Percentiles rank a stretch among this genome's conserved stretches.
These are phyloP conservation scores for Mastigias papua DNA, from an alignment of 30 jellyfish, hydroid and myxozoan genomes.

Conservation along the genomic window DNA sequence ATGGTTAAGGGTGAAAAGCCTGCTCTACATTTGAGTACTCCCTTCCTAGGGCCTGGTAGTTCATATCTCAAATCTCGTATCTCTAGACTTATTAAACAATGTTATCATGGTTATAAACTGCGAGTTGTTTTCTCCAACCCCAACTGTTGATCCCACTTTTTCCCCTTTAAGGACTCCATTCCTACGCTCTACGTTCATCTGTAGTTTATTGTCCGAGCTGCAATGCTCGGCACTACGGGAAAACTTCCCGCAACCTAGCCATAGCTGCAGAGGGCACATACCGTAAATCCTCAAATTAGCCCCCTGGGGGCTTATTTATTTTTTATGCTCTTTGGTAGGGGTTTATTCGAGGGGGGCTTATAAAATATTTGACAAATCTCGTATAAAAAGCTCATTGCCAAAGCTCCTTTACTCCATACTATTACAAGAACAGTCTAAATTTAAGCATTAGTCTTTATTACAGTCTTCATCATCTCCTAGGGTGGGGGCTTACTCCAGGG, in stretches of 20 bases:
- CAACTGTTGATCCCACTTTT: neutral
- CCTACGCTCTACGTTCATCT: neutral
- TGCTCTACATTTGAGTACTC: neutral
- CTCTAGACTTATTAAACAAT: neutral
- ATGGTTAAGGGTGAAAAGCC: neutral
- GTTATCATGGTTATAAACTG: neutral
- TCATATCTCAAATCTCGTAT: neutral
- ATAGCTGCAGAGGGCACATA: slow-evolving; percentile 9
- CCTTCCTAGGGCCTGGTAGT: slow-evolving; percentile 11
- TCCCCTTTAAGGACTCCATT: slow-evolving; percentile 3
- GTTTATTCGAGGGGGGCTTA: too few relatives aligned
- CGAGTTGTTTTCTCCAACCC: neutral
- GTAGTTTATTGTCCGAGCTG: slow-evolving; percentile 16
- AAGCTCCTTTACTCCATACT: too few relatives aligned
- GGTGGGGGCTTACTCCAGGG: too few relatives aligned
- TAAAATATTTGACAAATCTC: too few relatives aligned
- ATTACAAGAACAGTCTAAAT: too few relatives aligned
- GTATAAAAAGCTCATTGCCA: too few relatives aligned
- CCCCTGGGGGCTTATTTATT: too few relatives aligned
- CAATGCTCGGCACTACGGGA: slow-evolving; percentile 6
- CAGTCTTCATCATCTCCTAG: too few relatives aligned
- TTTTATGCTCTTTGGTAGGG: too few relatives aligned
- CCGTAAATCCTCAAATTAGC: too few relatives aligned
- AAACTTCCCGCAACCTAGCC: slow-evolving; percentile 2
- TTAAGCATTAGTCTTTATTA: too few relatives aligned